Conservation (phyloP, 2,113 vertebrate genomes). For the Corythornis madagascariensis region DNA sequence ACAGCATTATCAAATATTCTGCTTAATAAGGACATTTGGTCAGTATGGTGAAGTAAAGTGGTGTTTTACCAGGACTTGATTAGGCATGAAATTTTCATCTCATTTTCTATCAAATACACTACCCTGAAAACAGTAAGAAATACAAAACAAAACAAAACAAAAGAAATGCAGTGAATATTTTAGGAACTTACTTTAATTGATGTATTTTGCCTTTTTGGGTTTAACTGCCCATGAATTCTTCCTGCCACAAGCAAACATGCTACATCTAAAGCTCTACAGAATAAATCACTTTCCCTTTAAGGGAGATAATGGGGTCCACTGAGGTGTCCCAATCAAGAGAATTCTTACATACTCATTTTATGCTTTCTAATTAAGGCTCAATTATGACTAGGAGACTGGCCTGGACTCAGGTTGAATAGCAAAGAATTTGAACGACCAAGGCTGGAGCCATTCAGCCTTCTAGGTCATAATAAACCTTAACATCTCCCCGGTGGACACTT, state of each 20-base stretch:
- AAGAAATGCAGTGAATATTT: background rate
- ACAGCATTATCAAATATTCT: background rate
- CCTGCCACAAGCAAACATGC: background rate
- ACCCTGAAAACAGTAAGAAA: background rate
- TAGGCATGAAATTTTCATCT: background rate
- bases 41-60: background rate
- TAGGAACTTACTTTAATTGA: background rate
- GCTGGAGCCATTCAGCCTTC: background rate
- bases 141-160: background rate
- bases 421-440: background rate
- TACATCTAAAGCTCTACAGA: background rate
- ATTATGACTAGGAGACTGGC: background rate
- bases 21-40: background rate
- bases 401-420: background rate
- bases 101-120: background rate
- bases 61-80: background rate
- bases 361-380: constrained; percentile 24
- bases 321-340: constrained; percentile 19
- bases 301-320: background rate
- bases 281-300: background rate
- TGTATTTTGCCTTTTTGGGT: background rate
- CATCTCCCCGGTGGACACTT: fast-evolving
- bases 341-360: background rate
- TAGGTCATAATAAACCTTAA: background rate
- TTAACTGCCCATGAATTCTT: background rate